Base-by-base conservation (phyloP, 2,113 vertebrate species). In the Elephantulus edwardii region DNA sequence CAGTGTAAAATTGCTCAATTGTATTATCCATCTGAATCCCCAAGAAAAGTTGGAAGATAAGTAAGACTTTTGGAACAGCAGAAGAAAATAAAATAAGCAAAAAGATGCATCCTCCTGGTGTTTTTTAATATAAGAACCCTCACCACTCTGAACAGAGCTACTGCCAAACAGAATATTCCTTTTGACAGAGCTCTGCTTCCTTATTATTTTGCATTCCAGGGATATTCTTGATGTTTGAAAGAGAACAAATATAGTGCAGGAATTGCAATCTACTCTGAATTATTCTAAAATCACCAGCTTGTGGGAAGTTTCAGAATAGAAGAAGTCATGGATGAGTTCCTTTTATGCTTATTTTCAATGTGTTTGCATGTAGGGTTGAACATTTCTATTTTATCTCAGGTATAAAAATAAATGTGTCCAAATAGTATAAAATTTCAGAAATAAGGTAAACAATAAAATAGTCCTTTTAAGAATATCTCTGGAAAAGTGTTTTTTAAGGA, bases 101-200 rank as follows among this genome's bases (percentile, higher is more conserved):
- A 82, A 92, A 86, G 0, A 48, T 0, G 74, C 90, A 85, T 93
- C 95, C 54, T 91, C 48, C 30, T 89, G 30, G 0, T 82, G 16
- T 84, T 74, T 85, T n/a, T 95, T 26, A 8, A 91, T 60, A 86
- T 5, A 40, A 87, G 62, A 92, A 96, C 94, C 96, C 52, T 86
- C 75, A 95, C 85, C 22, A 83, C 7, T 89, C 66, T 74, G 64
- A 56, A 35, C 77, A 56, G 75, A 93, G 72, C 93, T 93, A 81
- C 58, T 90, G 78, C 56, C 87, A 91, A 71, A 80, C 52, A 95
- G 89, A 96, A 92, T 80, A 96, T 96, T 96, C 78, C 20, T 94
- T 96, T 90, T 95, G 95, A 94, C 86, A 90, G 71, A 17, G 86
- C 72, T 94, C 64, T 52, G 78, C 90, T 96, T 95, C 71, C 64